Conservation (phyloP, 2,797 vertebrate genomes). For the Hephaestus fuliginosus region DNA sequence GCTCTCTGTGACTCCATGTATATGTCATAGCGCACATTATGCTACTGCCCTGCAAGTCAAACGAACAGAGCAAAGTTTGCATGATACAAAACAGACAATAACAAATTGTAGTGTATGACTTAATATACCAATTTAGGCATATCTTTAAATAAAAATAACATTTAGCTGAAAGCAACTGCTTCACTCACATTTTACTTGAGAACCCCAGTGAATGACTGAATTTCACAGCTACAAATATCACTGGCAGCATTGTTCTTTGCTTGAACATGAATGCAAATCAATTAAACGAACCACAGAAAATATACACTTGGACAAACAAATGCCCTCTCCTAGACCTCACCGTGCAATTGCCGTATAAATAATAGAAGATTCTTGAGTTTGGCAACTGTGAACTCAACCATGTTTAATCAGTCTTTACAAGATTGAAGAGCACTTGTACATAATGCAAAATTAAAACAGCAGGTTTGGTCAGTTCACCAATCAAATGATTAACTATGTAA, state of each 20-base stretch:
- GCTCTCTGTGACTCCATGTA: not conserved
- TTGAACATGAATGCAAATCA: constrained; percentile 9
- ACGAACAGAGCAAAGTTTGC: not conserved
- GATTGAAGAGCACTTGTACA: constrained; percentile 12
- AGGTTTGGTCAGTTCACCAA: not conserved
- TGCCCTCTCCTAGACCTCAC: not conserved
- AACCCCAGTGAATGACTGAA: not conserved
- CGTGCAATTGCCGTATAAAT: constrained; percentile 11
- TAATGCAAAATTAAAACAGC: constrained; percentile 14
- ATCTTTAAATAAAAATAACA: not conserved
- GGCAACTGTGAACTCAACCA: not conserved
- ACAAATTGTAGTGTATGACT: not conserved
- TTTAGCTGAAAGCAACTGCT: not conserved
- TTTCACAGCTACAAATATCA: not conserved
- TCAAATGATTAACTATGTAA: constrained; percentile 17
- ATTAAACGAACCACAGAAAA: not conserved
- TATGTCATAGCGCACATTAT: not conserved
- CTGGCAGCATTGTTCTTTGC: not conserved
- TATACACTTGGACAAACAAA: too few relatives aligned
- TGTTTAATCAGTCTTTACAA: not conserved
- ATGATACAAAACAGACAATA: not conserved
- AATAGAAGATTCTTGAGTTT: constrained; percentile 6
- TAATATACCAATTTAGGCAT: not conserved
- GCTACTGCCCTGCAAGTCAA: not conserved
- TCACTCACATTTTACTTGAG: not conserved